A percentile compares a stretch with the other conserved stretches of the same genome.
These are phyloP conservation scores for Jacana jacana DNA, from an alignment of 2,113 vertebrate genomes.

Conservation along the genomic window DNA sequence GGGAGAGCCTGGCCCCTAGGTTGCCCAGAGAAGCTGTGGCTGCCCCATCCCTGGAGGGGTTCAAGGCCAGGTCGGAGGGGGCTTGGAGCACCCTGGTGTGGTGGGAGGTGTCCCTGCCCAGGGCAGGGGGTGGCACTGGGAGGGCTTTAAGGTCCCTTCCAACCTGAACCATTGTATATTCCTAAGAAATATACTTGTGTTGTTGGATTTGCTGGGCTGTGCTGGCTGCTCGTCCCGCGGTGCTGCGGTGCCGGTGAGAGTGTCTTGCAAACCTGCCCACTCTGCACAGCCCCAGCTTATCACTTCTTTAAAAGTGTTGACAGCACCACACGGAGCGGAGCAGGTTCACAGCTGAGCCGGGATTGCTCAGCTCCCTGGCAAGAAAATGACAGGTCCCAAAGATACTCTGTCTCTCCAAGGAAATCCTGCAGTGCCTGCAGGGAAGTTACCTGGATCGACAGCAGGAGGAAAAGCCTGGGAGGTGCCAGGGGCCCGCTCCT, in stretches of 20 bases:
- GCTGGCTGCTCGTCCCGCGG: neutral
- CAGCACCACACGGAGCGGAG: neutral
- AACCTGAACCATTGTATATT: neutral
- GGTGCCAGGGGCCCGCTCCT: neutral
- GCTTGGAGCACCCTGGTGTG: neutral
- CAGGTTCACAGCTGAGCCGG: neutral
- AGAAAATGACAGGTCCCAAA: neutral
- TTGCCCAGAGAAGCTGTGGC: neutral
- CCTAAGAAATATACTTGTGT: neutral
- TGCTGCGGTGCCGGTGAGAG: neutral
- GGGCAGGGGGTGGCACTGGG: neutral
- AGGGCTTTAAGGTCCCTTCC: neutral
- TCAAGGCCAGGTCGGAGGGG: neutral
- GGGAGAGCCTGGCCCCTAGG: neutral
- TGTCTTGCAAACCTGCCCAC: slow-evolving; percentile 24
- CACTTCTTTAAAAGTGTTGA: neutral
- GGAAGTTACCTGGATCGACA: neutral
- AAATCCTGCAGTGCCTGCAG: neutral
- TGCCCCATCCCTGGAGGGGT: neutral
- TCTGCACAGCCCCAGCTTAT: neutral
- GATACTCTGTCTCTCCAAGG: neutral
- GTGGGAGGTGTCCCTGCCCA: neutral
- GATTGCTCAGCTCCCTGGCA: slow-evolving; percentile 54
- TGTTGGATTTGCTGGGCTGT: neutral
- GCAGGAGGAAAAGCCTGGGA: neutral